Evolutionary conservation across 2,113 vertebrate species (phyloP).

Genomic region (Lota lota): DNA sequence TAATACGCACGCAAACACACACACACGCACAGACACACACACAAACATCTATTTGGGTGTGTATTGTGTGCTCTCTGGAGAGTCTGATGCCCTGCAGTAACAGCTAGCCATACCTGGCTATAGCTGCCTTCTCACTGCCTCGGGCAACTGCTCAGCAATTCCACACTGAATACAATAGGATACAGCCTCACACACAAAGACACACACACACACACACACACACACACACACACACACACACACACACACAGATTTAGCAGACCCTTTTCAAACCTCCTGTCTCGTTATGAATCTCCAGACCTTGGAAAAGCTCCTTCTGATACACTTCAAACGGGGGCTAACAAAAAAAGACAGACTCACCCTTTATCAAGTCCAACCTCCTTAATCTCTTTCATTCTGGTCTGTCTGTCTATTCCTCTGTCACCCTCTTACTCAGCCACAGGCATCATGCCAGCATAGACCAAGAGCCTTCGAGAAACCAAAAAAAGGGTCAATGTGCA

Average conservation of each 20-base stretch:
- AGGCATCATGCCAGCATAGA: slow-evolving; percentile 14
- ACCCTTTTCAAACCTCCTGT: slow-evolving; percentile 70
- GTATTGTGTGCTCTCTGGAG: slow-evolving; percentile 68
- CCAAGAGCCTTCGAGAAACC: slow-evolving; percentile 40
- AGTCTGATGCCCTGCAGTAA: slow-evolving; percentile 74
- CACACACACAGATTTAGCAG: slow-evolving; percentile 46
- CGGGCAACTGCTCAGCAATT: slow-evolving; percentile 79
- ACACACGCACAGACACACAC: slow-evolving; percentile 29
- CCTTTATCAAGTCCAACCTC: slow-evolving; percentile 27
- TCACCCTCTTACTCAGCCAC: slow-evolving; percentile 28
- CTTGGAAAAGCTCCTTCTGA: slow-evolving; percentile 74
- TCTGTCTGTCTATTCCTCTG: slow-evolving; percentile 29
- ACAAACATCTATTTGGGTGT: slow-evolving; percentile 45
- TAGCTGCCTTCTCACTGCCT: slow-evolving; percentile 70
- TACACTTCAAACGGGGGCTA: slow-evolving; percentile 72
- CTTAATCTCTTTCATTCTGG: slow-evolving; percentile 40
- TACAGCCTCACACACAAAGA: slow-evolving; percentile 36
- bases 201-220: background rate
- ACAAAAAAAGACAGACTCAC: slow-evolving; percentile 60
- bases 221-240: slow-evolving; percentile 4
- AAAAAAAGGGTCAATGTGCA: slow-evolving; percentile 15
- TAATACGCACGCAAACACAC: background rate
- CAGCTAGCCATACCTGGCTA: slow-evolving; percentile 69
- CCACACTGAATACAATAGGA: slow-evolving; percentile 72
- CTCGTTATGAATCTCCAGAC: slow-evolving; percentile 78